Conservation (phyloP, 2,797 vertebrate species). For the Tadarida brasiliensis region DNA sequence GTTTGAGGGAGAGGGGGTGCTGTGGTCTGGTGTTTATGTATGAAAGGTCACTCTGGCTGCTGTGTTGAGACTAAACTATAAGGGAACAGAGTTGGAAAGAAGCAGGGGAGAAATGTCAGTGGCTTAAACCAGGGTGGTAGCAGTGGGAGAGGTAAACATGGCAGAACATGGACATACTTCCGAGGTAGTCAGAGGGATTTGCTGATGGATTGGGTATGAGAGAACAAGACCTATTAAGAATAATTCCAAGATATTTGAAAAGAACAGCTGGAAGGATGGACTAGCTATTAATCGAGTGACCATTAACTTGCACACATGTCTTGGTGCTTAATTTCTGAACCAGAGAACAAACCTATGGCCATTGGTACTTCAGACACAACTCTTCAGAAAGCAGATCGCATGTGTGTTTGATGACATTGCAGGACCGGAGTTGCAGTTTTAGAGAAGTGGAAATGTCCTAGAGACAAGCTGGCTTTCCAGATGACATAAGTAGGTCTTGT, state of each 20-base stretch:
- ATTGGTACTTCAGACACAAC: background rate
- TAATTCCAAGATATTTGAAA: background rate
- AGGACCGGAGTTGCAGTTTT: background rate
- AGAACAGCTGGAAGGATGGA: background rate
- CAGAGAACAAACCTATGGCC: background rate
- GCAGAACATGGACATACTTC: background rate
- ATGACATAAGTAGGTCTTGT: background rate
- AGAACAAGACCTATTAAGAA: background rate
- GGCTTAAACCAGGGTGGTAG: background rate
- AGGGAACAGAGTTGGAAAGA: background rate
- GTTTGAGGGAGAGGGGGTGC: background rate
- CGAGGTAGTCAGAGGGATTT: background rate
- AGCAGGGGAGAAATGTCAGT: background rate
- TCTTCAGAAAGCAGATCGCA: background rate
- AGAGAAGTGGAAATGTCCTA: background rate
- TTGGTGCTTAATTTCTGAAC: background rate
- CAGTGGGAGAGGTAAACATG: too few species aligned
- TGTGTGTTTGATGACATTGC: background rate
- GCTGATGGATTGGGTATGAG: background rate
- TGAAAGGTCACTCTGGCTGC: background rate
- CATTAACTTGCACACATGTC: background rate
- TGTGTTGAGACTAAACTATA: background rate
- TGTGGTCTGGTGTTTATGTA: background rate
- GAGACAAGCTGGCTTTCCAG: background rate
- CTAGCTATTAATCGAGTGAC: background rate